These are phyloP conservation scores for Fregata magnificens DNA, from an alignment of 2,113 vertebrate species.

Conservation along the genomic window DNA sequence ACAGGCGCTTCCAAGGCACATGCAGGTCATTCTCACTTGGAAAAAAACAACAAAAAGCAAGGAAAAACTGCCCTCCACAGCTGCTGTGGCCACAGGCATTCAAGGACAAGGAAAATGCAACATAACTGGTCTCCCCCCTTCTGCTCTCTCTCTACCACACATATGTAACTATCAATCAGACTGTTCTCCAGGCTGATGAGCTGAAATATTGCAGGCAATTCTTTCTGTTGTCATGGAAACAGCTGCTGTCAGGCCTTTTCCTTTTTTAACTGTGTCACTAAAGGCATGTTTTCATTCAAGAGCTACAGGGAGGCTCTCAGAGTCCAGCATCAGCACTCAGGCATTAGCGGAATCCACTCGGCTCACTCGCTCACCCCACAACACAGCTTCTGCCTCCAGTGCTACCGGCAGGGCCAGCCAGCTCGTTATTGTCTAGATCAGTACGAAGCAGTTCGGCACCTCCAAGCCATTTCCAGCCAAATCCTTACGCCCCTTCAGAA, in stretches of 20 bases:
- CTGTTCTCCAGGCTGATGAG: conserved; percentile 49
- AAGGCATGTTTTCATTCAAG: conserved; percentile 21
- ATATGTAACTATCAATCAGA: conserved; percentile 46
- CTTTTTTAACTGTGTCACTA: conserved; percentile 28
- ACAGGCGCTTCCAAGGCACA: not conserved
- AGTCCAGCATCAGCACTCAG: not conserved
- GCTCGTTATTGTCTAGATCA: accelerated
- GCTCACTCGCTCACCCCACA: not conserved
- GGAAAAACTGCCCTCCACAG: not conserved
- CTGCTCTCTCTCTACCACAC: not conserved
- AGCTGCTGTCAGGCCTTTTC: conserved; percentile 30
- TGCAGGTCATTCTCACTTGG: not conserved
- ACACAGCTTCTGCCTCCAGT: not conserved
- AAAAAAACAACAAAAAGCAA: not conserved
- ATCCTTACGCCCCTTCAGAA: accelerated
- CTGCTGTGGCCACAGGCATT: not conserved
- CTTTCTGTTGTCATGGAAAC: conserved; percentile 75
- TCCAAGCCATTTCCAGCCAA: not conserved
- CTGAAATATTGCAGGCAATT: conserved; percentile 62
- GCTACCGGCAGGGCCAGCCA: not conserved
- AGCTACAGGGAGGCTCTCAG: not conserved
- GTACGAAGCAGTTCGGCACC: accelerated
- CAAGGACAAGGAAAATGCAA: conserved; percentile 26
- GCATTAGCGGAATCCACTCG: not conserved
- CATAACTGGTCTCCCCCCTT: conserved; percentile 2